These are phyloP conservation scores for Gephyroberyx darwinii DNA, from an alignment of 2,797 vertebrate genomes.

Conservation along the genomic window DNA sequence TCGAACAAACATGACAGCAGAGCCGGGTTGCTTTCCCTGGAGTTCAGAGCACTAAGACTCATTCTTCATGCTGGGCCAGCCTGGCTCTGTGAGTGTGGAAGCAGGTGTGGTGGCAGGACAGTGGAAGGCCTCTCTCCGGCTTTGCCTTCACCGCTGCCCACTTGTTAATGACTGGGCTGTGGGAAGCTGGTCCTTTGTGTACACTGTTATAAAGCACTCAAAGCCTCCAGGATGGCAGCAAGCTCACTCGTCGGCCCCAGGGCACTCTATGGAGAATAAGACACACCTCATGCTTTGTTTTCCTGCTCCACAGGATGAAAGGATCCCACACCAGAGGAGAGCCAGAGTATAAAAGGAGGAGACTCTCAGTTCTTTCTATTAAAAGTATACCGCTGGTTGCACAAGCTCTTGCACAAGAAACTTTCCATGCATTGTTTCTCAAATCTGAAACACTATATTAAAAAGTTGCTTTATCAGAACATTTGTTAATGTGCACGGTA, in stretches of 20 bases:
- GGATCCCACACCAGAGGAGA: conserved; percentile 64
- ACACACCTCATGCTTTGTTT: conserved; percentile 80
- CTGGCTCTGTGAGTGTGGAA: conserved; percentile 67
- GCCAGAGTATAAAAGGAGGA: conserved; percentile 46
- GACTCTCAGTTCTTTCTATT: conserved; percentile 45
- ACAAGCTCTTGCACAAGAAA: conserved; percentile 36
- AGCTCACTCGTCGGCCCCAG: conserved; percentile 79
- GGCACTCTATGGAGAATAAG: conserved; percentile 77
- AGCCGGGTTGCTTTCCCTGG: conserved; percentile 70
- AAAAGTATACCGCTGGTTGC: conserved; percentile 43
- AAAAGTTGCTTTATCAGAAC: conserved; percentile 19
- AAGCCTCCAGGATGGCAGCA: conserved; percentile 82
- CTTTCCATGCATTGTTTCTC: conserved; percentile 17
- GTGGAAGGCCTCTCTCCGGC: conserved; percentile 72
- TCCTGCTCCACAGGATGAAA: conserved; percentile 61
- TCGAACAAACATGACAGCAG: conserved; percentile 79
- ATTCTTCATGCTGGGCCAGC: conserved; percentile 78
- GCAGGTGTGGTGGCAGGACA: conserved; percentile 80
- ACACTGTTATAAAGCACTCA: conserved; percentile 83
- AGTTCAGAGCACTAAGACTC: conserved; percentile 71
- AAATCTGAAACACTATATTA: neutral
- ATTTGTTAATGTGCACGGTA: conserved; percentile 8
- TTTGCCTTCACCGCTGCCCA: conserved; percentile 74
- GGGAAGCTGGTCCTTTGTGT: conserved; percentile 77
- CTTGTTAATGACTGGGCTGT: conserved; percentile 80